Evolutionary conservation across 2,797 vertebrate species (phyloP).

Genomic region (Gymnopithys bicolor): DNA sequence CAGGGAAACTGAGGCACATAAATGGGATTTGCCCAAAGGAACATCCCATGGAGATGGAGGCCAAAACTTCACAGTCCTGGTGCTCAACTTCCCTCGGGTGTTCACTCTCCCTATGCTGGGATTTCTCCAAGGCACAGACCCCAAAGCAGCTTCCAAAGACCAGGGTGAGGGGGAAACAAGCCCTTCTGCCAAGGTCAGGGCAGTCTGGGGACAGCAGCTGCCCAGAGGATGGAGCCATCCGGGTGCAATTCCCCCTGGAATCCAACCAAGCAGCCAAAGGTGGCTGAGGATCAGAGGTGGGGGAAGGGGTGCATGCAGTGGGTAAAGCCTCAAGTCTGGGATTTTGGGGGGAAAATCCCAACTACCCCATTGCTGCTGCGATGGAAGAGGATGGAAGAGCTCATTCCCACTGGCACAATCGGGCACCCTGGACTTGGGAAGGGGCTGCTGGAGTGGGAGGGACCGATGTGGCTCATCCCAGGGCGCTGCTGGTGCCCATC

Average conservation of each 20-base stretch:
- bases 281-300: not conserved
- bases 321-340: not conserved
- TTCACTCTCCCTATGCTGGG: fast-evolving
- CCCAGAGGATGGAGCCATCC: too few species aligned
- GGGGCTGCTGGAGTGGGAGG: not conserved
- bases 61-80: not conserved
- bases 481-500: not conserved
- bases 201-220: too few species aligned
- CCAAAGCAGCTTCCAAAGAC: not conserved
- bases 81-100: not conserved
- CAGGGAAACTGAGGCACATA: fast-evolving
- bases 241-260: too few species aligned
- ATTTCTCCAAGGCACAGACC: not conserved
- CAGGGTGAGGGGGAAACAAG: not conserved
- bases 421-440: fast-evolving
- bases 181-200: too few species aligned
- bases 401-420: not conserved
- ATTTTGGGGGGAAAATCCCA: fast-evolving
- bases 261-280: not conserved
- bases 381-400: fast-evolving
- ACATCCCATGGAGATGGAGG: fast-evolving
- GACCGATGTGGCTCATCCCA: fast-evolving
- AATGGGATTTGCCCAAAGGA: not conserved
- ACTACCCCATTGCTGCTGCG: not conserved
- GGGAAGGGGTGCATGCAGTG: not conserved